A percentile compares a stretch with the other conserved stretches of the same genome.
These are phyloP conservation scores for Chinchilla lanigera DNA, from an alignment of 2,113 vertebrate genomes.

Conservation along the genomic window DNA sequence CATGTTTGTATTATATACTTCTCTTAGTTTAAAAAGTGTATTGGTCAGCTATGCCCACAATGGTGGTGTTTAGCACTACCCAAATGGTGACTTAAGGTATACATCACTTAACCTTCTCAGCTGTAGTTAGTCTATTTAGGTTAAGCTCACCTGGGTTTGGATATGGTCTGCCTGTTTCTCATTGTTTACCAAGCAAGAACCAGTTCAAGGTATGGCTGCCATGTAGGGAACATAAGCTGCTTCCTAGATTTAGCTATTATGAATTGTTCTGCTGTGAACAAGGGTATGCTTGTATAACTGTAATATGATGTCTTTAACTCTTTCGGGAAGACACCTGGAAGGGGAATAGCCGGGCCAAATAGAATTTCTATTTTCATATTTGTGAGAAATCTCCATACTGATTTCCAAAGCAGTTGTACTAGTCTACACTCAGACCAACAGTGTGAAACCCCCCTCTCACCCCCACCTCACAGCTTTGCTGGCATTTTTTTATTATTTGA, in stretches of 20 bases:
- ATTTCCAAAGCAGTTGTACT: background rate
- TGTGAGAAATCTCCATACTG: background rate
- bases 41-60: background rate
- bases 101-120: background rate
- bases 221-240: background rate
- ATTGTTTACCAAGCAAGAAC: background rate
- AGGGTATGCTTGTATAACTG: background rate
- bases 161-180: background rate
- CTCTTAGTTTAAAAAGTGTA: background rate
- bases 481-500: background rate
- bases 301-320: background rate
- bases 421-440: background rate
- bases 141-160: background rate
- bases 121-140: background rate
- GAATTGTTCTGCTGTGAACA: background rate
- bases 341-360: background rate
- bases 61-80: background rate
- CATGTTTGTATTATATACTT: conserved; percentile 1
- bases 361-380: background rate
- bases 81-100: background rate
- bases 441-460: background rate
- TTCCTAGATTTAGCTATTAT: background rate
- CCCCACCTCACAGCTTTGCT: no score
- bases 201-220: background rate
- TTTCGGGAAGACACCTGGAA: background rate